Evolutionary conservation across 2,113 vertebrate genomes (phyloP), one percentile per base, ranked within the genome.

Genomic region (Clupea harengus): DNA sequence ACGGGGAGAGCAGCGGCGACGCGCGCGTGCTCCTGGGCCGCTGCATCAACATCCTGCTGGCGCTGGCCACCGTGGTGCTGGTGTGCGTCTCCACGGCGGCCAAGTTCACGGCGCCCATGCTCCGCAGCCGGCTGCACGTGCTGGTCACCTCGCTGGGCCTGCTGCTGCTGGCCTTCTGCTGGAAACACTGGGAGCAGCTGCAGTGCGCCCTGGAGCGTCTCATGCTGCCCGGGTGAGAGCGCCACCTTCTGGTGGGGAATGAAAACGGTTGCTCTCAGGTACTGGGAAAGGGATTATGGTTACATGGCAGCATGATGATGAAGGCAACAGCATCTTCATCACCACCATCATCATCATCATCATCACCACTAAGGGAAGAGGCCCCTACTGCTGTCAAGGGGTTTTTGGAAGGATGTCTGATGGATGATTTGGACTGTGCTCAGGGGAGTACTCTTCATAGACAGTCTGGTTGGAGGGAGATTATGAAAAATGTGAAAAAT

Each of bases 41-140:
- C 91, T 97, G 96, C 96, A 99, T 99, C 95, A 99, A 97, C 1
- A 97, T 99, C 91, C 96, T 99, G 94, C 94, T 99, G 90, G 98
- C 97, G 28, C 95, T 99, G 88, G 96, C 98, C 94, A 98, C 98
- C 0, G 97, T 99, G 93, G 94, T 99, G 91, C 95, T 99, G 90
- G 98, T 99, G 90, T 99, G 98, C 1, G 97, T 99, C 89, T 99
- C 98, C 94, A 98, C 97, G 25, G 94, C 96, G 1, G 97, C 97
- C 92, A 98, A 95, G 94, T 99, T 99, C 90, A 97, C 97, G 88
- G 97, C 96, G 0, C 97, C 97, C 0, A 93, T 99, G 89, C 96
- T 97, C 95, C 96, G 96, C 93, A 99, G 97, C 28, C 97, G 98
- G 52, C 94, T 95, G 88, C 97, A 98, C 60, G 92, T 98, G 92